phyloP scores from a whole-genome alignment of 2,797 vertebrate genomes.

The Antrozous pallidus region DNA sequence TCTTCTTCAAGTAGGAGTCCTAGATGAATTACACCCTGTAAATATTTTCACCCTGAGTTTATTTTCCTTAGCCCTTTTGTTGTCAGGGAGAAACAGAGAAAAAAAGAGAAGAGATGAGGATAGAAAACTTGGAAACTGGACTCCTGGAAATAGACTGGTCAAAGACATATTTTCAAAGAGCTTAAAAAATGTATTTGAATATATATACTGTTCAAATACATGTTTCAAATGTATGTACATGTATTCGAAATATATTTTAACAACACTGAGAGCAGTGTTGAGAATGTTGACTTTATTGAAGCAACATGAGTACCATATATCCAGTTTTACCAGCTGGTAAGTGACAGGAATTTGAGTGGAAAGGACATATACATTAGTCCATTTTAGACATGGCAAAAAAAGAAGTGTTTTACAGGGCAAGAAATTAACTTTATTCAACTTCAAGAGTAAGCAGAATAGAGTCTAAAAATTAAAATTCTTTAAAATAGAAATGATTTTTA shows the following conservation, averaged over 20 bases:
- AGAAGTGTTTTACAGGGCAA: background rate
- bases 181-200: background rate
- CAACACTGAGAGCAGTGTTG: background rate
- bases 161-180: background rate
- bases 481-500: slow-evolving; percentile 10
- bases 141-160: background rate
- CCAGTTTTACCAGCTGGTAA: background rate
- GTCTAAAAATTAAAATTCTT: slow-evolving; percentile 28
- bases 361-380: background rate
- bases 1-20: background rate
- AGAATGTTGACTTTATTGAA: background rate
- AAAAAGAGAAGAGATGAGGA: background rate
- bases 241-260: background rate
- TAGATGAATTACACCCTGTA: slow-evolving; percentile 17
- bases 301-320: background rate
- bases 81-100: slow-evolving; percentile 6
- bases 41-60: slow-evolving; percentile 48
- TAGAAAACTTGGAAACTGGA: background rate
- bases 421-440: background rate
- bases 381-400: slow-evolving; percentile 39
- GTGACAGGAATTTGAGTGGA: background rate
- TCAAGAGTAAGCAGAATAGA: slow-evolving; percentile 30
- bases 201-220: background rate
- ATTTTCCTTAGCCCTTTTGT: slow-evolving; percentile 46
- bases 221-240: background rate